Evolutionary conservation across 2,888 invertebrate species (phyloP).

Genomic region (Erpobdella octoculata): DNA sequence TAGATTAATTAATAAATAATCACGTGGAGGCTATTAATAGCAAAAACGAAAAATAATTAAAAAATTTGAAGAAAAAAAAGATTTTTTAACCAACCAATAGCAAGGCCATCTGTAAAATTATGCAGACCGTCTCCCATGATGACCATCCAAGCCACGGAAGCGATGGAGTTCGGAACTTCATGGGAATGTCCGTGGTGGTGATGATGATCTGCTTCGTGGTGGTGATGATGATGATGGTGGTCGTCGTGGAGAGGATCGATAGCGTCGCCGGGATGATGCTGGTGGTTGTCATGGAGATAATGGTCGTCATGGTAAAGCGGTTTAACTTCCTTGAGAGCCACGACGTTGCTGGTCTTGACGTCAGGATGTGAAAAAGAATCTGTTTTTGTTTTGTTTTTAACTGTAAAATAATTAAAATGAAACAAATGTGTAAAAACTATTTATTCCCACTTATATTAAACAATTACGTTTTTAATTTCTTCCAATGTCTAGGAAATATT

Average conservation of each 20-base stretch:
- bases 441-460: neutral
- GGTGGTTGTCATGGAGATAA: neutral
- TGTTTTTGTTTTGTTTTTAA: too few species aligned
- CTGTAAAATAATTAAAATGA: neutral
- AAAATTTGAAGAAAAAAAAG: neutral
- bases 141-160: conserved; percentile 90
- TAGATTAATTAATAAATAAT: neutral
- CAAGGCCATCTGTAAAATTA: conserved; percentile 89
- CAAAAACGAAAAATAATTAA: neutral
- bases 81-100: conserved; percentile 59
- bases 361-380: neutral
- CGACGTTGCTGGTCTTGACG: neutral
- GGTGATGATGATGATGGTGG: neutral
- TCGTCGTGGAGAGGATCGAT: neutral
- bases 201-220: neutral
- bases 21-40: neutral
- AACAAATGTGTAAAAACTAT: neutral
- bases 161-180: conserved; percentile 54
- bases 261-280: conserved; percentile 25
- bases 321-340: neutral
- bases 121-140: conserved; percentile 90
- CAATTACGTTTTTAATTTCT: too few species aligned
- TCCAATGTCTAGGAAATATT: too few species aligned
- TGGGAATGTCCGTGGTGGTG: conserved; percentile 39
- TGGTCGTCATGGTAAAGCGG: neutral